phyloP scores from a whole-genome alignment of 2,113 vertebrate species.

The Pundamilia nyererei region DNA sequence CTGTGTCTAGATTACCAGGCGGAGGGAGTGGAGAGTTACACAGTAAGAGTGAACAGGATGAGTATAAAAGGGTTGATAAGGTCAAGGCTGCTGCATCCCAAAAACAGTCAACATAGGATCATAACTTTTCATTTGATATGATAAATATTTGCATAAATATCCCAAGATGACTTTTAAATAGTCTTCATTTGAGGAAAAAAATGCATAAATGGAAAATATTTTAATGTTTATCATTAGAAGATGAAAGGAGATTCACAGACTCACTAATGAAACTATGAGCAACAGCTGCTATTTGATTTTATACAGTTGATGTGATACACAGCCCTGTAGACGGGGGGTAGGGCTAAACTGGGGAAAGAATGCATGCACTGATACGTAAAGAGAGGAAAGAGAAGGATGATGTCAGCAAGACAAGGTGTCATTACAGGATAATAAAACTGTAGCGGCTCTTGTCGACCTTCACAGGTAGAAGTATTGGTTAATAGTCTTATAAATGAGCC shows the following conservation, averaged over 20 bases:
- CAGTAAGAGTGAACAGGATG: background rate
- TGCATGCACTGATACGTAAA: background rate
- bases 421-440: background rate
- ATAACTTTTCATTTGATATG: background rate
- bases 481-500: conserved; percentile 2
- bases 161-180: no score
- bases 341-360: background rate
- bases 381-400: background rate
- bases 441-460: background rate
- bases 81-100: background rate
- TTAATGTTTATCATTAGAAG: background rate
- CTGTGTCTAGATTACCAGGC: conserved; percentile 3
- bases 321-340: background rate
- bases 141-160: background rate
- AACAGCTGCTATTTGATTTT: background rate
- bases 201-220: background rate
- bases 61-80: conserved; percentile 1
- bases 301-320: background rate
- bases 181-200: no score
- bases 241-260: background rate
- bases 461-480: background rate
- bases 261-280: background rate
- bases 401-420: background rate
- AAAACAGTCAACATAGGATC: background rate
- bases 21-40: conserved; percentile 25